Evolutionary conservation across 37 sponge, comb jelly and placozoan genomes (phyloP).

Genomic region (Eunapius fragilis): DNA sequence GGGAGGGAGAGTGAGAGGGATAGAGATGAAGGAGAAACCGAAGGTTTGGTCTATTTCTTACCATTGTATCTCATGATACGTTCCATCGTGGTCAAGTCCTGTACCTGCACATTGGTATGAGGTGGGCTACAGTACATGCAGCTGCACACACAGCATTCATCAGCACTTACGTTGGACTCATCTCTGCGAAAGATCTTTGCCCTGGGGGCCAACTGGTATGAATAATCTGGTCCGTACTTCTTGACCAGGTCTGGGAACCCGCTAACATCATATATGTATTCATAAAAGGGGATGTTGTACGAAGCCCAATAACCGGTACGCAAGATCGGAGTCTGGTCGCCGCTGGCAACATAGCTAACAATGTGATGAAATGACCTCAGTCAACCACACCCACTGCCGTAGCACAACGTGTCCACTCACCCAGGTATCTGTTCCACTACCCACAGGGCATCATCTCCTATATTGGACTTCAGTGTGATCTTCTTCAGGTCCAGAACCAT

Average conservation of each 20-base stretch:
- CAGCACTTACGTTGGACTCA: slow-evolving; percentile 42
- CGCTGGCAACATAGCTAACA: slow-evolving; percentile 54
- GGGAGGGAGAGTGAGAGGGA: not conserved
- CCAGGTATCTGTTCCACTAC: slow-evolving; percentile 77
- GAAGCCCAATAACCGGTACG: slow-evolving; percentile 75
- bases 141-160: not conserved
- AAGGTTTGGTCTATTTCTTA: not conserved
- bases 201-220: slow-evolving; percentile 56
- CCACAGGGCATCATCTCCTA: slow-evolving; percentile 63
- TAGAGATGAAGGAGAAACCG: not conserved
- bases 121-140: not conserved
- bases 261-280: slow-evolving; percentile 42
- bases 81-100: slow-evolving; percentile 40
- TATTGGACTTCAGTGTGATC: slow-evolving; percentile 29
- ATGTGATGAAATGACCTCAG: too few relatives aligned
- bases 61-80: slow-evolving; percentile 65
- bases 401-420: slow-evolving; percentile 3
- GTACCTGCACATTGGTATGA: slow-evolving; percentile 5
- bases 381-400: not conserved
- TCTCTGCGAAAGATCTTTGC: slow-evolving; percentile 77
- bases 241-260: slow-evolving; percentile 49
- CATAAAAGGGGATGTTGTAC: slow-evolving; percentile 80
- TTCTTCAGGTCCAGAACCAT: slow-evolving; percentile 74
- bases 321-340: slow-evolving; percentile 59
- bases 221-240: slow-evolving; percentile 29